A percentile compares a stretch with the other conserved stretches of the same genome.
phyloP scores from a whole-genome alignment of 2,888 invertebrate genomes.

The Heteropelma amictum region DNA sequence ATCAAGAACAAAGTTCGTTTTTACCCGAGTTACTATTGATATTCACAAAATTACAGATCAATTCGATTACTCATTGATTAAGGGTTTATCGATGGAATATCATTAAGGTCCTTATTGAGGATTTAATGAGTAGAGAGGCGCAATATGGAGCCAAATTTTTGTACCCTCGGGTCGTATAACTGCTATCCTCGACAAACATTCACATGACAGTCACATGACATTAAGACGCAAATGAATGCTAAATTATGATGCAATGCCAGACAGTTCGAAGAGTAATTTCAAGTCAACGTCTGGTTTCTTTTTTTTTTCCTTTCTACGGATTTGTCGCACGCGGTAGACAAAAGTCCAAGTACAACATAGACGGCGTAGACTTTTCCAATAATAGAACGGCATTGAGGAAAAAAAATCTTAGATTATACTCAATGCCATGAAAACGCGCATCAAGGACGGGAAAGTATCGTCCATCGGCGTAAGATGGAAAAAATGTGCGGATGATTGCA shows the following conservation, averaged over 20 bases:
- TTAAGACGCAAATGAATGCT: slow-evolving; percentile 21
- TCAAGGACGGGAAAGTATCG: slow-evolving; percentile 8
- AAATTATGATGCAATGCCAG: slow-evolving; percentile 37
- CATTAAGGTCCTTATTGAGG: too few relatives aligned
- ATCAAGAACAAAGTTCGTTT: too few relatives aligned
- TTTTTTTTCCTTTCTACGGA: not conserved
- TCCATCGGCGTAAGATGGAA: not conserved
- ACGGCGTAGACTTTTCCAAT: slow-evolving; percentile 10
- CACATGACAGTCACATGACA: slow-evolving; percentile 38
- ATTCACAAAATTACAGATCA: too few relatives aligned
- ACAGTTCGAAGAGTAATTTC: slow-evolving; percentile 15
- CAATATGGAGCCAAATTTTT: not conserved
- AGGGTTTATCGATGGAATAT: too few relatives aligned
- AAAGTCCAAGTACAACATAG: not conserved
- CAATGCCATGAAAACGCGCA: slow-evolving; percentile 23
- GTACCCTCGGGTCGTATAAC: not conserved
- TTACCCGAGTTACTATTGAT: too few relatives aligned
- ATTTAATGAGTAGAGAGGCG: not conserved
- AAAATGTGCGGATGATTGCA: not conserved
- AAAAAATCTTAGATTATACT: not conserved
- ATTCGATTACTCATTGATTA: too few relatives aligned
- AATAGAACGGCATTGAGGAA: slow-evolving; percentile 13
- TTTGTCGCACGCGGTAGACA: slow-evolving; percentile 4
- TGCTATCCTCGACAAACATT: not conserved
- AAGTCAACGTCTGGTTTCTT: not conserved